Conservation (phyloP, 2,797 vertebrate species). For the Columba guinea region DNA sequence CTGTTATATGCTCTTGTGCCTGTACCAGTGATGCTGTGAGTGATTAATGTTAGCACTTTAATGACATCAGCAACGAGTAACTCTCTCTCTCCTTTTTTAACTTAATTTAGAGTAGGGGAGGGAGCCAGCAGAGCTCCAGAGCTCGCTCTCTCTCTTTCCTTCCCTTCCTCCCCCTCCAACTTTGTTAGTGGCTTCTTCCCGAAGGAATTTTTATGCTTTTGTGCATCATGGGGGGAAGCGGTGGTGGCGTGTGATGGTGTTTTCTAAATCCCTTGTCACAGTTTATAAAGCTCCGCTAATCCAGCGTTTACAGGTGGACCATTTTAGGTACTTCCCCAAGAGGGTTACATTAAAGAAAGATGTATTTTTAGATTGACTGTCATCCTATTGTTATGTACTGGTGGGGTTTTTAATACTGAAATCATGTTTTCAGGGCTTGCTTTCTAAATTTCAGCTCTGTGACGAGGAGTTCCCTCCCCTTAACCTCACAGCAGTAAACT, state of each 20-base stretch:
- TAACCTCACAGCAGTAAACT: not conserved
- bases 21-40: constrained; percentile 54
- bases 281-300: not conserved
- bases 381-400: not conserved
- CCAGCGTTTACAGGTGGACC: not conserved
- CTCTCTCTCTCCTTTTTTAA: not conserved
- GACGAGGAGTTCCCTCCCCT: not conserved
- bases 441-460: not conserved
- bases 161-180: not conserved
- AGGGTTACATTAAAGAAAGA: not conserved
- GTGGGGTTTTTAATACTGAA: not conserved
- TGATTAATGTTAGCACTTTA: constrained; percentile 63
- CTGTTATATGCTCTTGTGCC: constrained; percentile 42
- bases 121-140: not conserved
- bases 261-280: not conserved
- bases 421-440: not conserved
- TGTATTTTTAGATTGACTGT: not conserved
- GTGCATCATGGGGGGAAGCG: not conserved
- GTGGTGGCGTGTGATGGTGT: not conserved
- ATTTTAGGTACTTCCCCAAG: not conserved
- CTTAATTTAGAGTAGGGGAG: not conserved
- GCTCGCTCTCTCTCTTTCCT: not conserved
- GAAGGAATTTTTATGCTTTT: not conserved
- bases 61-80: constrained; percentile 66
- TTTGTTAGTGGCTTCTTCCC: not conserved